Evolutionary conservation across 2,113 vertebrate species (phyloP), one percentile per base, ranked within the genome.

Genomic region (Oxyura jamaicensis): DNA sequence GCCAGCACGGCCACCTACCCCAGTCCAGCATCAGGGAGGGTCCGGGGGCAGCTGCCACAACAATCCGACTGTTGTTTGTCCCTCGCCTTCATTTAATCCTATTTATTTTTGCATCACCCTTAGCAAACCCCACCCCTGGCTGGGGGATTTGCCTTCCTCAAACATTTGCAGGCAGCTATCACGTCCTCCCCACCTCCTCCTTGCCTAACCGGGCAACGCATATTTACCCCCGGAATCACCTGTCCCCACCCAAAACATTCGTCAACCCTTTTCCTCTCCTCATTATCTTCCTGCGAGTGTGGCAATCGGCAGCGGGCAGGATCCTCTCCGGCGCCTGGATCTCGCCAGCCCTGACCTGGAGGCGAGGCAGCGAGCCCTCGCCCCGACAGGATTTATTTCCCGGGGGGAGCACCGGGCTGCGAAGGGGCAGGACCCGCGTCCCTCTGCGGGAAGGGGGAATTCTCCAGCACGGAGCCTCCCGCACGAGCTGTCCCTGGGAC

Each of bases 391-490:
- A 33, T 6, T 66, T 44, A 25, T 63, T 59, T 25, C 8, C 52
- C 29, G 52, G 41, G 39, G 60, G 91, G 55, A 4, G 59, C 50
- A 48, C 0, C 1, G 46, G 10, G 6, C 0, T 2, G 0, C 8
- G 31, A 15, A 26, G 46, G 50, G 41, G 26, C 21, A 17, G 33
- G 33, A 10, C 46, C 6, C 3, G 26, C 3, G 2, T 25, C 4
- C 6, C 33, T 11, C 39, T 25, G 2, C 8, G 2, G 31, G 29
- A 50, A 56, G 19, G 62, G 41, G 39, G 26, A 23, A 12, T 15
- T 3, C 33, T 63, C n/a, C 29, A 53, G 52, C 52, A 26, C 52
- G 13, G 25, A 23, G 36, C 18, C 35, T 33, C 53, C 33, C 2
- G 8, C 35, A 7, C 8, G 25, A 73, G 35, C n/a, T 11, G 46